These are phyloP conservation scores for Pangasius sanitwongsei DNA, from an alignment of 2,797 vertebrate species.

Conservation along the genomic window DNA sequence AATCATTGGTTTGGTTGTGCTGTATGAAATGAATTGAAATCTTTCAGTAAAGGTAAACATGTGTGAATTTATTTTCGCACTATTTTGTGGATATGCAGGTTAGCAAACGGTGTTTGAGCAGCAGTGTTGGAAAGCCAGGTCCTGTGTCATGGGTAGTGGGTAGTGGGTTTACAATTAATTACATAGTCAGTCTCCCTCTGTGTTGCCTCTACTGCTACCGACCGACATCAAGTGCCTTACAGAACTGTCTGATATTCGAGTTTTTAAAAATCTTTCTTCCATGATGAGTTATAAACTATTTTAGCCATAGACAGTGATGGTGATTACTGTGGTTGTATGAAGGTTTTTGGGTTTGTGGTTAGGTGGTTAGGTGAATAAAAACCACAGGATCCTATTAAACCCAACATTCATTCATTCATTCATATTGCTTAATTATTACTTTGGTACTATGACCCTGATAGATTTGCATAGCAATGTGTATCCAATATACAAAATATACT, in stretches of 20 bases:
- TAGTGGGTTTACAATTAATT: background rate
- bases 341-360: conserved; percentile 2
- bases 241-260: background rate
- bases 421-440: background rate
- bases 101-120: background rate
- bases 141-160: background rate
- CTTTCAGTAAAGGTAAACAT: background rate
- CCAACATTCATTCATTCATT: background rate
- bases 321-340: conserved; percentile 28
- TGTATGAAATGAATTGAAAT: background rate
- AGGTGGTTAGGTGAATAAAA: conserved; percentile 9
- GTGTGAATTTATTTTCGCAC: background rate
- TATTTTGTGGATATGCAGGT: background rate
- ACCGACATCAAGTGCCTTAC: conserved; percentile 37
- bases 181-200: background rate
- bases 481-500: background rate
- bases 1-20: background rate
- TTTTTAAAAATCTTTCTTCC: background rate
- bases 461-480: background rate
- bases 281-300: background rate
- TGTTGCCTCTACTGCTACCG: background rate
- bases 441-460: no score
- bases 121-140: background rate
- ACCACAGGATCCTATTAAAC: conserved; percentile 27
- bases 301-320: background rate